Base-by-base conservation (phyloP, 2,888 invertebrate species). In the Aromia moschata region DNA sequence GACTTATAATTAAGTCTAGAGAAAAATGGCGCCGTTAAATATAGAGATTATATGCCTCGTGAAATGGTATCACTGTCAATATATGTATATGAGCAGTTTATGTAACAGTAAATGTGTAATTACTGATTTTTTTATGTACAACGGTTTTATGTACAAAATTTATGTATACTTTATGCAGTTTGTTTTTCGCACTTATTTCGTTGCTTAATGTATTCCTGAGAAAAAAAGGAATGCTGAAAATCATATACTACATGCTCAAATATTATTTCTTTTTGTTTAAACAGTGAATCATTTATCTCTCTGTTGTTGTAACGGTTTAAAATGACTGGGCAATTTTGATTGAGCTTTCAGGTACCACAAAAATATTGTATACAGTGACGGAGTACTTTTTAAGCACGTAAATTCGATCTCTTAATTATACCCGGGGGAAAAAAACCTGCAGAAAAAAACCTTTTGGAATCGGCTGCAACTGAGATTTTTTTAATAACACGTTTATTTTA, bases 1-100 rank as follows among this genome's bases (percentile, higher is more conserved):
- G n/a, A 4, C 40, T 46, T 46, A 49, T 49, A 51, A 43, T 46
- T 53, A 58, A 53, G 47, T 41, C 47, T 30, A n/a, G 20, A 25
- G 49, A 49, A 49, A 49, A 49, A 38, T 36, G n/a, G n/a, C 17
- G 17, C 14, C 17, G 33, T 37, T 47, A 47, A 18, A 47, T 47
- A 12, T 15, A 10, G 9, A 17, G 15, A 40, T 40, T 17, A 40
- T 40, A 18, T 40, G 17, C 17, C 15, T 17, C 25, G 17, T 40
- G 40, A 40, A 40, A 40, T 40, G 17, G 17, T 40, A 40, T 40
- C 17, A 17, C 9, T 17, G 40, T 40, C 17, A 40, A 40, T 40
- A 16, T 37, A 16, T 15, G 7, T 37, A n/a, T n/a, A n/a, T n/a
- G n/a, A 7, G 37, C 16, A 37, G 37, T 37, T 37, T 37, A n/a